These are phyloP conservation scores for Metacarcinus magister DNA, from an alignment of 2,888 invertebrate genomes.

Conservation along the genomic window DNA sequence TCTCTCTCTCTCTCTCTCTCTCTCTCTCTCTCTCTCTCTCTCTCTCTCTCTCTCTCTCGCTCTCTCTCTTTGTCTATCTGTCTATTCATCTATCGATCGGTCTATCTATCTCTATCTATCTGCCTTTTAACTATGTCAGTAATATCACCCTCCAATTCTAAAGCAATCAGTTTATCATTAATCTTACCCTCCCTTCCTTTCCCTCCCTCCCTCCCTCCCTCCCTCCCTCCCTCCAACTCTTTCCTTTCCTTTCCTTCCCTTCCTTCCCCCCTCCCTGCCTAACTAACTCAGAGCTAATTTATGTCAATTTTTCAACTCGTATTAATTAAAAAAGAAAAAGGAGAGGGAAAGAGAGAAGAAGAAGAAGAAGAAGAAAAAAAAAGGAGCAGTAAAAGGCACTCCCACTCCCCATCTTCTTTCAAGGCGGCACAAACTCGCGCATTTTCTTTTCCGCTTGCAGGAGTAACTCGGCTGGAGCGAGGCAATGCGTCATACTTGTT, in stretches of 20 bases:
- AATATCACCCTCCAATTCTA: background rate
- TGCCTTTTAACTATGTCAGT: background rate
- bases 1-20: too few relatives aligned
- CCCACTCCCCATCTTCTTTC: background rate
- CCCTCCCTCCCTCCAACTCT: background rate
- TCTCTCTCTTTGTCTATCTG: too few relatives aligned
- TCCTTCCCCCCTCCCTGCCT: background rate
- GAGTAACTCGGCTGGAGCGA: background rate
- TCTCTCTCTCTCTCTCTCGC: too few relatives aligned
- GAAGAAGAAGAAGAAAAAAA: background rate
- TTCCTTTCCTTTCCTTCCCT: background rate
- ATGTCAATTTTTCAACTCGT: background rate
- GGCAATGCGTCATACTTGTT: slow-evolving; percentile 9
- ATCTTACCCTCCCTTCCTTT: background rate
- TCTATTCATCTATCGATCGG: too few relatives aligned
- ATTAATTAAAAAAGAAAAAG: background rate
- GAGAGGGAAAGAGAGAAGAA: background rate
- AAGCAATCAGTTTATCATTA: background rate
- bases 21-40: too few relatives aligned
- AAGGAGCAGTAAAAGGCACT: background rate
- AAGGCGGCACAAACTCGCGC: background rate
- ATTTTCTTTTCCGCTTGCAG: background rate
- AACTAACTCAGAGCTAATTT: background rate
- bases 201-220: background rate
- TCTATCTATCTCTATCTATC: background rate